Evolutionary conservation across 2,888 invertebrate genomes (phyloP).

Genomic region (Ommatoiulus sabulosus): DNA sequence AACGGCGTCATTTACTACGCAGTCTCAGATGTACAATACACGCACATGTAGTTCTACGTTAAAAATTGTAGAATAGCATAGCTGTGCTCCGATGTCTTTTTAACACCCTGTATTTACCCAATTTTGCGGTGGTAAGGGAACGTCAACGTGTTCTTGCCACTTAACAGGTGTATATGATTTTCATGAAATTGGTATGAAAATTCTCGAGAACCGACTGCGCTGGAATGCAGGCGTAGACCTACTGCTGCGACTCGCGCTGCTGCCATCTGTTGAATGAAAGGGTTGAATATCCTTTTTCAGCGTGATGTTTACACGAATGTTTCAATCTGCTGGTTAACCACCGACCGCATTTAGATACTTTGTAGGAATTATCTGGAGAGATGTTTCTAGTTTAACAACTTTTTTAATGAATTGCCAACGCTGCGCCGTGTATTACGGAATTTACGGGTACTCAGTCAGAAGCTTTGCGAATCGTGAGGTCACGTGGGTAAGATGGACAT

Average conservation of each 20-base stretch:
- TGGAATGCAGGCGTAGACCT: not conserved
- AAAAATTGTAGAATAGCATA: not conserved
- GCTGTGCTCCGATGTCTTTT: not conserved
- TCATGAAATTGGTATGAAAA: not conserved
- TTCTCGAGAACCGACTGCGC: not conserved
- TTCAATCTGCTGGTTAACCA: not conserved
- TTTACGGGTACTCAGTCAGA: too few relatives aligned
- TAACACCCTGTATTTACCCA: not conserved
- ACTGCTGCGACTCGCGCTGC: not conserved
- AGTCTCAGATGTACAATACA: too few relatives aligned
- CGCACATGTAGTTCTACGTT: not conserved
- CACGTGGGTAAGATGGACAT: too few relatives aligned
- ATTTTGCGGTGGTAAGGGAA: too few relatives aligned
- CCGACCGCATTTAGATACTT: not conserved
- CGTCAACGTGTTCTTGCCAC: not conserved
- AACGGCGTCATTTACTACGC: too few relatives aligned
- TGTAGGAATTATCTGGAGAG: not conserved
- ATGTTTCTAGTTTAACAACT: too few relatives aligned
- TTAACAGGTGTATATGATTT: not conserved
- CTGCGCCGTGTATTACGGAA: too few relatives aligned
- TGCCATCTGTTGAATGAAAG: slow-evolving; percentile 17
- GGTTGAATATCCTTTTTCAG: not conserved
- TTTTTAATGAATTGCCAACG: too few relatives aligned
- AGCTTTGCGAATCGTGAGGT: too few relatives aligned
- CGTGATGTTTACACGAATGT: not conserved